Conservation (phyloP, 2,797 vertebrate species). For the Micromesistius poutassou region DNA sequence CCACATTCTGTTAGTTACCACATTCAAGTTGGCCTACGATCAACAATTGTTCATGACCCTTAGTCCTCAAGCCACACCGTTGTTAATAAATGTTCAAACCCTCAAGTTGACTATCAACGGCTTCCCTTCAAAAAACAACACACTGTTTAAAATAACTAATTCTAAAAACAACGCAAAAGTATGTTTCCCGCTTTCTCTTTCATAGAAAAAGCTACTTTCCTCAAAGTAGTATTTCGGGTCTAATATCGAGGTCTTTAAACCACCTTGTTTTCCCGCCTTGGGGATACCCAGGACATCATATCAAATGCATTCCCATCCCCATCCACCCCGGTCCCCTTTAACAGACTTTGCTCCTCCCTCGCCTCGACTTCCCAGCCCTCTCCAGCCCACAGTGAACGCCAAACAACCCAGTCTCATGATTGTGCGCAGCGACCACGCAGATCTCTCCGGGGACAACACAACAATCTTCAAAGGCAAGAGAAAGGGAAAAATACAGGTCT, state of each 20-base stretch:
- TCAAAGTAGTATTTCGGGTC: neutral
- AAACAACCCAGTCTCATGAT: conserved; percentile 48
- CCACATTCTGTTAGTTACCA: no score
- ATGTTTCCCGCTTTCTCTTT: neutral
- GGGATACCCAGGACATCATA: neutral
- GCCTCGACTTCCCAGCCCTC: neutral
- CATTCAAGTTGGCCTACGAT: neutral
- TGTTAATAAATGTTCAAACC: neutral
- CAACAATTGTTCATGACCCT: neutral
- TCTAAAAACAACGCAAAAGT: neutral
- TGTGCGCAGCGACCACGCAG: no score
- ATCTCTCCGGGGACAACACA: conserved; percentile 47
- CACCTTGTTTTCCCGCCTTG: neutral
- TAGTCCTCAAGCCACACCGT: neutral
- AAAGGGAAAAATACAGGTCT: conserved; percentile 56
- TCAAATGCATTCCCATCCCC: neutral
- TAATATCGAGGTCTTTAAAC: neutral
- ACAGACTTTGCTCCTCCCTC: neutral
- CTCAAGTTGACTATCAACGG: neutral
- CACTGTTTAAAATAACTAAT: neutral
- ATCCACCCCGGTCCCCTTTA: neutral
- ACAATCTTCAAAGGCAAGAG: conserved; percentile 49
- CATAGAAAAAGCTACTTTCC: neutral
- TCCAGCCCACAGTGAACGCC: conserved; percentile 37
- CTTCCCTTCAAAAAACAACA: neutral